Percentiles rank a stretch among this genome's conserved stretches.
Conservation (phyloP, 2,888 invertebrate species). For the Pyrrhosoma nymphula region DNA sequence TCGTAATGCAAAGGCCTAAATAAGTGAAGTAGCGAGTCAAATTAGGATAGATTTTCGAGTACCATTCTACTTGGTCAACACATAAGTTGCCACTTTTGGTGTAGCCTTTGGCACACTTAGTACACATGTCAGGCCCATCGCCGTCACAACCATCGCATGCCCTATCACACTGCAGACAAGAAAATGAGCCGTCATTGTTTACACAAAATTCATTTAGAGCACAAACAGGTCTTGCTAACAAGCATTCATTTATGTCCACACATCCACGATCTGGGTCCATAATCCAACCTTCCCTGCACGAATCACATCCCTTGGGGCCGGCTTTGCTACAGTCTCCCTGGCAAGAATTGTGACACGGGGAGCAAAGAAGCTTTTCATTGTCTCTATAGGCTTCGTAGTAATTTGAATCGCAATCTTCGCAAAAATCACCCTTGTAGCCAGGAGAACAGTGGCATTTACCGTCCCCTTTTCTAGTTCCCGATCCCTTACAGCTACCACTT, state of each 20-base stretch:
- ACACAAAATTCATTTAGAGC: conserved; percentile 89
- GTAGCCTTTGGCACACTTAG: conserved; percentile 88
- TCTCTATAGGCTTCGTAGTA: conserved; percentile 88
- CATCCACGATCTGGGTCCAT: conserved; percentile 89
- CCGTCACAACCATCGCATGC: conserved; percentile 92
- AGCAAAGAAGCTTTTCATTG: conserved; percentile 86
- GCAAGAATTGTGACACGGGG: conserved; percentile 90
- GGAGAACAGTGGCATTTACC: conserved; percentile 92
- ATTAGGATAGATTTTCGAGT: conserved; percentile 44
- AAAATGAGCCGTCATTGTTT: conserved; percentile 91
- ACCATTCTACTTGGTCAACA: conserved; percentile 81
- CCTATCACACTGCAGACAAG: conserved; percentile 90
- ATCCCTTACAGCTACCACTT: conserved; percentile 80
- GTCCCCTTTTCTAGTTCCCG: conserved; percentile 95
- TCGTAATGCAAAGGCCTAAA: conserved; percentile 90
- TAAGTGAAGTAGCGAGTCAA: conserved; percentile 90
- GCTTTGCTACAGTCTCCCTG: conserved; percentile 87
- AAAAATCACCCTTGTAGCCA: conserved; percentile 89
- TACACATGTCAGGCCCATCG: conserved; percentile 95
- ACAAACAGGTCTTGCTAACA: conserved; percentile 81
- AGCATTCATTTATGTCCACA: conserved; percentile 91
- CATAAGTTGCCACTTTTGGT: conserved; percentile 87
- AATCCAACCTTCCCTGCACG: conserved; percentile 86
- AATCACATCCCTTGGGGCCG: conserved; percentile 85
- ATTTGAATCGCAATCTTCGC: conserved; percentile 87